Base-by-base conservation (phyloP, 2,797 vertebrate species). In the Florisuga fusca region DNA sequence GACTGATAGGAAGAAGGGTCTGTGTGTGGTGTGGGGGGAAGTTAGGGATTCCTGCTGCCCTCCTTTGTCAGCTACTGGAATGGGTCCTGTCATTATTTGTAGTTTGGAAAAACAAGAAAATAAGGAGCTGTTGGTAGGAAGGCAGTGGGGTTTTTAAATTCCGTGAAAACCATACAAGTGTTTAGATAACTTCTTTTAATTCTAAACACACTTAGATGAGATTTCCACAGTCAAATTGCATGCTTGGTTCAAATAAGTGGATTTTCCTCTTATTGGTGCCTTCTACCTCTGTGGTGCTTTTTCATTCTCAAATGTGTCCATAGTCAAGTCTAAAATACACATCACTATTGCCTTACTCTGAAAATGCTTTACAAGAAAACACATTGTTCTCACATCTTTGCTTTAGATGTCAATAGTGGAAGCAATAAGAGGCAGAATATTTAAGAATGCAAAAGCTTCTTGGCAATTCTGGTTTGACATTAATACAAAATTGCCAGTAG, bases 151-250 rank as follows among this genome's bases (percentile, higher is more conserved):
- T 48, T 3, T 61, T 71, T 36, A 72, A 59, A 27, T 68, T 69
- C 27, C 8, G 6, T 19, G 57, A 71, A 81, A 72, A 36, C 19
- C 1, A 0, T 27, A 57, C 71, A 8, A 22, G 46, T 0, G 0
- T 29, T 3, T 9, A 61, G 22, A n/a, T 46, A 86, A 63, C 6
- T 31, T 46, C 46, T 15, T 61, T 45, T 58, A 54, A 38, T 79
- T 87, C 46, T 41, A 62, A 82, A 51, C 11, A 21, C 7, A 19
- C 7, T 63, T 12, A 34, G n/a, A 34, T 45, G 15, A 36, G 61
- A 45, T 79, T 78, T 73, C 34, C 43, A 17, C 34, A 48, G 26
- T 41, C n/a, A 63, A 19, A 61, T 3, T 51, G 36, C 15, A 54
- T 22, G 10, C 27, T 69, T 8, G 4, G 7, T 31, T 75, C 27